Evolutionary conservation across 2,113 vertebrate species (phyloP).

Genomic region (Alexandromys fortis): DNA sequence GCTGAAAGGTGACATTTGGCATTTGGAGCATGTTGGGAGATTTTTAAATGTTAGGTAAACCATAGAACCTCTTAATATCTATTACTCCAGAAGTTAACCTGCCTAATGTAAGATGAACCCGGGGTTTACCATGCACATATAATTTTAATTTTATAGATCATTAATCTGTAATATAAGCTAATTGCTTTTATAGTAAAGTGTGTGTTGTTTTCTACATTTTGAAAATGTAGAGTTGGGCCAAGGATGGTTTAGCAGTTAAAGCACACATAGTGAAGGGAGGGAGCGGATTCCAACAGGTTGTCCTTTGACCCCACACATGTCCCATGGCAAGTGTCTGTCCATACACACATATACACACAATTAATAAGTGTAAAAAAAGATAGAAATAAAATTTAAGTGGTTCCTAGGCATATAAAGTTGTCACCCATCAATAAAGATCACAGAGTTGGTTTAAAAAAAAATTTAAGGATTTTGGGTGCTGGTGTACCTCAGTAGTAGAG

Average conservation of each 20-base stretch:
- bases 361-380: not conserved
- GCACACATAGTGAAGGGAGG: not conserved
- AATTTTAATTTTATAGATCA: conserved; percentile 66
- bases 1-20: conserved; percentile 39
- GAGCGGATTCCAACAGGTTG: not conserved
- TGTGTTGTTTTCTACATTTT: conserved; percentile 2
- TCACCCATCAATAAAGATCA: too few relatives aligned
- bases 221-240: not conserved
- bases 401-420: too few relatives aligned
- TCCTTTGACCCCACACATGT: not conserved
- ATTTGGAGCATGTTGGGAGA: not conserved
- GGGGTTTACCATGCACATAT: conserved; percentile 32
- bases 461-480: not conserved
- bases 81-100: not conserved
- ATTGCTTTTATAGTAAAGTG: conserved; percentile 49
- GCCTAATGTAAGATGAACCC: conserved; percentile 24
- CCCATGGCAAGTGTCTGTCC: not conserved
- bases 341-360: not conserved
- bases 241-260: not conserved
- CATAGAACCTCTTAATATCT: conserved; percentile 18
- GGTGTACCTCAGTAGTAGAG: not conserved
- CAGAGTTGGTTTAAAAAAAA: not conserved
- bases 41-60: not conserved
- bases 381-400: not conserved
- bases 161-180: conserved; percentile 56